phyloP scores from a whole-genome alignment of 2,113 vertebrate species.

The Capreolus pygargus region DNA sequence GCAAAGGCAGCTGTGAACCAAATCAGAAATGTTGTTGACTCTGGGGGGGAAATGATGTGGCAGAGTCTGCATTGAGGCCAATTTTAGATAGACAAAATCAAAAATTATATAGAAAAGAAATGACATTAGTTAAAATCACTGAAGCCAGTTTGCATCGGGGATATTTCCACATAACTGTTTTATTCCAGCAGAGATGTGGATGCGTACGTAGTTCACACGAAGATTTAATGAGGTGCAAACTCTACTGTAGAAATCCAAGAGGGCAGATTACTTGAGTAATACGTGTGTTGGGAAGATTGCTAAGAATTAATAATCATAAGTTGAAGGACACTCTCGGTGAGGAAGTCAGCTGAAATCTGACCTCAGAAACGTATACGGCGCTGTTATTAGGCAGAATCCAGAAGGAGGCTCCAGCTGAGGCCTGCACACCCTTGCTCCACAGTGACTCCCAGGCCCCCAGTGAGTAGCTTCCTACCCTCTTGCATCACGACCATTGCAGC shows the following conservation, averaged over 20 bases:
- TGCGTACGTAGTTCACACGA: fast-evolving
- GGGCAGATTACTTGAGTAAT: background rate
- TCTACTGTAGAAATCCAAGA: background rate
- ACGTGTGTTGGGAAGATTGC: no score
- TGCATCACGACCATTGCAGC: background rate
- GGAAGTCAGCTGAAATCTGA: no score
- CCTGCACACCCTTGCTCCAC: fast-evolving
- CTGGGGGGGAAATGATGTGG: fast-evolving
- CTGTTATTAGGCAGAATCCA: fast-evolving
- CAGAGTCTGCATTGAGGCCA: background rate
- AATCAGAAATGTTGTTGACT: background rate
- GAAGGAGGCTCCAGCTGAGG: background rate
- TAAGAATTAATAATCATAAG: background rate
- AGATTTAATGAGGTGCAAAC: background rate
- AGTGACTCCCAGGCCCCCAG: fast-evolving
- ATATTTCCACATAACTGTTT: background rate
- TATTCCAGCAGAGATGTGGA: background rate
- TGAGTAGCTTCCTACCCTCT: fast-evolving
- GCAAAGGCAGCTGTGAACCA: background rate
- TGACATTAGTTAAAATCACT: background rate
- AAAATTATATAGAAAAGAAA: background rate
- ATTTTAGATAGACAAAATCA: background rate
- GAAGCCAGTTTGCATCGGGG: background rate
- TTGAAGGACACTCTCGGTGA: background rate
- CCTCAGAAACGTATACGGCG: background rate